Percentiles rank a stretch among this genome's conserved stretches.
Evolutionary conservation across 2,797 vertebrate species (phyloP).

Genomic region (Onychomys leucogaster): DNA sequence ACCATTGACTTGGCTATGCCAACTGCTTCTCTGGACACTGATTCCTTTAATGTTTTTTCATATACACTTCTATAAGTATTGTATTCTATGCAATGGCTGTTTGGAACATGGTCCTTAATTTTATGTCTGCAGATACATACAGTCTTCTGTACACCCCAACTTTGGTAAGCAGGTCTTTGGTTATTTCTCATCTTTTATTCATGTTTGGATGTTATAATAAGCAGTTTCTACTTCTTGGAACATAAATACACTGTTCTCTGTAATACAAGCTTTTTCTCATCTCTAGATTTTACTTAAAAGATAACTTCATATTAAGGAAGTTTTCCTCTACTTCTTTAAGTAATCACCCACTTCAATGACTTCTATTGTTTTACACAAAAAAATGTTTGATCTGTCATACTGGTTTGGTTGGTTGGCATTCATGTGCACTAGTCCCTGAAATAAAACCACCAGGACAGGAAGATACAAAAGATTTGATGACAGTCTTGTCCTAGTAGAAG

Average conservation of each 20-base stretch:
- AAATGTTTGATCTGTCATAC: not conserved
- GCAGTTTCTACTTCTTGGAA: not conserved
- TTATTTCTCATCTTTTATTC: not conserved
- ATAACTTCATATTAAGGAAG: not conserved
- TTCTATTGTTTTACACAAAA: not conserved
- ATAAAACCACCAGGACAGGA: not conserved
- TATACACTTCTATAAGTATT: too few species aligned
- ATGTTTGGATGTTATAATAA: not conserved
- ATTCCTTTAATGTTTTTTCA: not conserved
- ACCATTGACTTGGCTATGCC: rapidly evolving
- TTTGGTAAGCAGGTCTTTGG: not conserved
- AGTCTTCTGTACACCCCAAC: not conserved
- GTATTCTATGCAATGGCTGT: rapidly evolving
- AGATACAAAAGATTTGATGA: not conserved
- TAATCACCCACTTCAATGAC: not conserved
- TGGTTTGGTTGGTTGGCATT: not conserved
- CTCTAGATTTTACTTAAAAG: not conserved
- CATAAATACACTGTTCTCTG: not conserved
- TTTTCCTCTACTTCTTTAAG: not conserved
- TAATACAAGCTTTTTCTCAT: not conserved
- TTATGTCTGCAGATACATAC: not conserved
- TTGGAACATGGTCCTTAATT: not conserved
- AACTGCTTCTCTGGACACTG: not conserved
- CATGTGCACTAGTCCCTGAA: not conserved
- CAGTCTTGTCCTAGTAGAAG: not conserved